Base-by-base conservation (phyloP, 2,797 vertebrate genomes). In the Galago senegalensis region DNA sequence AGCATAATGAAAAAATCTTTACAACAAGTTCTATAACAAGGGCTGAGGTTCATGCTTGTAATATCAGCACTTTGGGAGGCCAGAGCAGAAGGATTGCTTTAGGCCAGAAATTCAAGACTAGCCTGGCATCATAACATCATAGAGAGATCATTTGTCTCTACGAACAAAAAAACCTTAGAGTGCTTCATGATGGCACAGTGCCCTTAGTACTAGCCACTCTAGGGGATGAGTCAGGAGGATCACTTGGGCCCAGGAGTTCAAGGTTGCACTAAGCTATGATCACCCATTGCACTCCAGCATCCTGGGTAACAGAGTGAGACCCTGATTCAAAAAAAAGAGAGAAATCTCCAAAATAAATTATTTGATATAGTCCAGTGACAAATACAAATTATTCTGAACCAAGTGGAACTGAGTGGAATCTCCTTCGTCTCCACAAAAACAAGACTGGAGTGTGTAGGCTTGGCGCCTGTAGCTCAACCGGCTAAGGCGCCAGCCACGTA, bases 381-480 rank as follows among this genome's bases (percentile, higher is more conserved):
- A 93, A 70, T n/a, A 58, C 29, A 79, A 91, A 67, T 58, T 81
- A 56, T 85, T 93, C 65, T 93, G 25, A 86, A 60, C 46, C 53
- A 21, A 37, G 3, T 40, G 37, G 25, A 86, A 60, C 37, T 60
- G 27, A 37, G 3, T 40, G 37, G 18, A 65, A 79, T 53, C 43
- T 70, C 58, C 46, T 72, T 20, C 5, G 43, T 43, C 29, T 76
- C 88, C 29, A 75, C 10, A 34, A 20, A 58, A 1, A 75, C 69
- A 56, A 77, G 49, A 85, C 63, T 63, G 11, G 7, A 82, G 27
- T 81, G 34, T 60, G 63, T 34, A 34, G 34, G 34, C 34, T 34
- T 2, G 34, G 34, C 34, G 34, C 34, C 34, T 34, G 34, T 34
- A 34, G 34, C 34, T 34, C 34, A 34, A 34, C 34, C 2, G 34